Percentiles rank a stretch among this genome's conserved stretches.
Evolutionary conservation across 1,140 invertebrate species (phyloP).

Genomic region (Platyura marginata): DNA sequence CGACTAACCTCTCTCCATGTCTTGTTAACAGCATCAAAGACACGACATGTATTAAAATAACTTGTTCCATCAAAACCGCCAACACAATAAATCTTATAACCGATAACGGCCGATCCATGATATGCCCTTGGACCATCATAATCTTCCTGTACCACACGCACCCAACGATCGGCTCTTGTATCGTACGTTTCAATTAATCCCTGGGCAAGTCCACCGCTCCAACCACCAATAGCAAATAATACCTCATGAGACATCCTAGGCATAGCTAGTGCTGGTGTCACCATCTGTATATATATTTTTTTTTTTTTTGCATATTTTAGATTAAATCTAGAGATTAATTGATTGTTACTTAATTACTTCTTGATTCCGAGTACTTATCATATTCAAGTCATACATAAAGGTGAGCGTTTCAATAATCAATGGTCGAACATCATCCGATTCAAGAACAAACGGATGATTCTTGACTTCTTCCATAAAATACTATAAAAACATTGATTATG

Average conservation of each 20-base stretch:
- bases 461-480: neutral
- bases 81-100: slow-evolving; percentile 53
- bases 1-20: slow-evolving; percentile 51
- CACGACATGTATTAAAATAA: slow-evolving; percentile 50
- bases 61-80: slow-evolving; percentile 59
- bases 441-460: neutral
- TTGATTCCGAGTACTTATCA: neutral
- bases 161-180: slow-evolving; percentile 44
- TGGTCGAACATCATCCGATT: neutral
- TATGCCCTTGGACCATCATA: slow-evolving; percentile 46
- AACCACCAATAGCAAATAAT: neutral
- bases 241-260: neutral
- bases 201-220: neutral
- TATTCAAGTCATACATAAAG: neutral
- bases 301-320: too few relatives aligned
- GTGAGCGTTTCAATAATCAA: neutral
- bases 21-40: slow-evolving; percentile 43
- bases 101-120: slow-evolving; percentile 50
- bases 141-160: slow-evolving; percentile 34
- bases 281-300: too few relatives aligned
- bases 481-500: neutral
- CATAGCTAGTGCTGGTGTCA: neutral
- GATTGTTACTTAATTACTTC: too few relatives aligned
- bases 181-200: slow-evolving; percentile 50
- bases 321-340: too few relatives aligned